Base-by-base conservation (phyloP, 2,888 invertebrate species). In the Heliconius ismenius region DNA sequence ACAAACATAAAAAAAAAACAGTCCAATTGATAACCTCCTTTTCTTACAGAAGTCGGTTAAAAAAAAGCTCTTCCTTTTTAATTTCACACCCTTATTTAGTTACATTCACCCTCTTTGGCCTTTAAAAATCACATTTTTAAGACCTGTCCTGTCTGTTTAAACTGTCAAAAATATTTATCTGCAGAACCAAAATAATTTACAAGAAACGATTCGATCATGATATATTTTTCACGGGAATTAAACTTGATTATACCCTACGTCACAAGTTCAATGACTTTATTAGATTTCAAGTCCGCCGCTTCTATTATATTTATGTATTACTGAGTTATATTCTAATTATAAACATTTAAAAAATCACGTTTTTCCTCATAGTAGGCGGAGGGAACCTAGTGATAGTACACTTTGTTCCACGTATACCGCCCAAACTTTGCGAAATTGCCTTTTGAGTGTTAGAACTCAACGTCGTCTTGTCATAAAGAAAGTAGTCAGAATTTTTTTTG, bases 251-350 rank as follows among this genome's bases (percentile, higher is more conserved):
- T 0, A 64, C 10, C 18, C 7, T 18, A 64, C 32, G 21, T 64
- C 32, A 64, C 11, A 64, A 64, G 64, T 64, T 64, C 64, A 64
- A 64, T 64, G 64, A 32, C 64, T 64, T 32, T 32, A 32, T 2
- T 32, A 18, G 11, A 32, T 32, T 64, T 64, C 10, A 64, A 32
- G 32, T 32, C 18, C 64, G 64, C 32, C 4, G 26, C 21, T 32
- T 9, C 21, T 36, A 32, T 32, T 10, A 21, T 64, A 64, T 21
- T 21, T 36, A 63, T 63, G 11, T 43, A 43, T 43, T 11, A 43
- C 10, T 3, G 13, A 43, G 43, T 43, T 43, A 4, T 43, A 43
- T 43, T 43, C 43, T 4, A 2, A 43, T 43, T 13, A 32, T 1
- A 43, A 43, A 1, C 13, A 43, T 43, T 0, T 9, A 54, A 54